Base-by-base conservation (phyloP, 2,113 vertebrate genomes). In the Eurypyga helias region DNA sequence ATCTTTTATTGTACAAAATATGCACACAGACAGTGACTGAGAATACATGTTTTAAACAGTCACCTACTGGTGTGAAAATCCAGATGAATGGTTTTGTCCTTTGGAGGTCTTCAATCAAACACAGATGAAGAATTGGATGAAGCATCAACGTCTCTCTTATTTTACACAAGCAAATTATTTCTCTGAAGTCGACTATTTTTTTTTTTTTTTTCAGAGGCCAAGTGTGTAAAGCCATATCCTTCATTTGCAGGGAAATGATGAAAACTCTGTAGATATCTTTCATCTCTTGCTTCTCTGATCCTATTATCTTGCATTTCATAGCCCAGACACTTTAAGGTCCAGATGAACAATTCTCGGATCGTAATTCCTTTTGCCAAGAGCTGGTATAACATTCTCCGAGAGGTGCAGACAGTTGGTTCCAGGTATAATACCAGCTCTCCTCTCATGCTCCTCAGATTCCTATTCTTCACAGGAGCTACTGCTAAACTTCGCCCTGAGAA, bases 121-220 rank as follows among this genome's bases (percentile, higher is more conserved):
- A 19, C 25, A 46, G 49, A 31, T 41, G 61, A 83, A 87, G 33
- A 64, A 65, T 24, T 38, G 34, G 31, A 61, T 19, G 65, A 86
- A 82, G 51, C 21, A 48, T 12, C 38, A 54, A n/a, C 9, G 33
- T 15, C 20, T 51, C 69, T 65, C 46, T 54, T 72, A 46, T 45
- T 78, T 69, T 61, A 46, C 25, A n/a, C 28, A 64, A 87, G 25
- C 14, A 41, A 54, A 11, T 71, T 70, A 31, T 11, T 67, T 6
- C 57, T 34, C 7, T n/a, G 38, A 45, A n/a, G 38, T 51, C 1
- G 2, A 16, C 1, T 0, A 64, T 12, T 4, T 33, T 7, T 7
- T 51, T 73, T 45, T 38, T 64, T n/a, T 45, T 45, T 66, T 34
- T 11, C 25, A 83, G n/a, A 81, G 48, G 34, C 34, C 2, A 7